phyloP scores from a whole-genome alignment of 2,888 invertebrate species.

The Catocala fraxini region DNA sequence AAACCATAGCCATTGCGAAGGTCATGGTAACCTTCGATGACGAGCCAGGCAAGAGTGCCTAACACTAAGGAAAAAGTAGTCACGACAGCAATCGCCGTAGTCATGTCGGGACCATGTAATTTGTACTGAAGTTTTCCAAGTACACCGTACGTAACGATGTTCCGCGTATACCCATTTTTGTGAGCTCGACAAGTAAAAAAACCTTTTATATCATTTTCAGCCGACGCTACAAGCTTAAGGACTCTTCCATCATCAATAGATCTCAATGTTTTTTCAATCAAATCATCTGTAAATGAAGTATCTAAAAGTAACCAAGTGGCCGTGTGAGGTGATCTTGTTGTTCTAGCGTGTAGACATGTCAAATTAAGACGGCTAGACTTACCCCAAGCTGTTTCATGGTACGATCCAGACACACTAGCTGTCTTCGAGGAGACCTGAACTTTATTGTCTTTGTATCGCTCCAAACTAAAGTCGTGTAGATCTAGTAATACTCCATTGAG shows the following conservation, averaged over 20 bases:
- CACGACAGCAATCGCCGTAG: constrained; percentile 69
- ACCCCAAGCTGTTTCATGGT: constrained; percentile 78
- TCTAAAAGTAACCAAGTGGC: constrained; percentile 78
- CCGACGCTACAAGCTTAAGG: constrained; percentile 67
- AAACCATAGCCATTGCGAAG: constrained; percentile 77
- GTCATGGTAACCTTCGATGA: constrained; percentile 75
- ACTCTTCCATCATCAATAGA: constrained; percentile 73
- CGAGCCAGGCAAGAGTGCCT: constrained; percentile 70
- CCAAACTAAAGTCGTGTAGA: constrained; percentile 65
- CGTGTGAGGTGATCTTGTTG: constrained; percentile 53
- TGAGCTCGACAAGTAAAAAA: constrained; percentile 79
- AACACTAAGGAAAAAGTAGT: constrained; percentile 71
- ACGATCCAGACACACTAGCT: constrained; percentile 78
- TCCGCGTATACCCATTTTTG: constrained; percentile 64
- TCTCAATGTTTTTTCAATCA: constrained; percentile 59
- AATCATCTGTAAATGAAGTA: constrained; percentile 53
- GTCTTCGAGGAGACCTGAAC: constrained; percentile 76
- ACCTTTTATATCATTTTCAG: constrained; percentile 71
- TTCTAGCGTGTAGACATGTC: constrained; percentile 74
- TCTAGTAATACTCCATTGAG: constrained; percentile 68
- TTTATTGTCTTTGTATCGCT: constrained; percentile 65
- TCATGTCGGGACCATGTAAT: constrained; percentile 66
- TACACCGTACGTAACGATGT: constrained; percentile 80
- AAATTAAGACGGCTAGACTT: constrained; percentile 73
- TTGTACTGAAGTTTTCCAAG: constrained; percentile 69